Conservation (phyloP, 2,797 vertebrate genomes). For the Erithacus rubecula region DNA sequence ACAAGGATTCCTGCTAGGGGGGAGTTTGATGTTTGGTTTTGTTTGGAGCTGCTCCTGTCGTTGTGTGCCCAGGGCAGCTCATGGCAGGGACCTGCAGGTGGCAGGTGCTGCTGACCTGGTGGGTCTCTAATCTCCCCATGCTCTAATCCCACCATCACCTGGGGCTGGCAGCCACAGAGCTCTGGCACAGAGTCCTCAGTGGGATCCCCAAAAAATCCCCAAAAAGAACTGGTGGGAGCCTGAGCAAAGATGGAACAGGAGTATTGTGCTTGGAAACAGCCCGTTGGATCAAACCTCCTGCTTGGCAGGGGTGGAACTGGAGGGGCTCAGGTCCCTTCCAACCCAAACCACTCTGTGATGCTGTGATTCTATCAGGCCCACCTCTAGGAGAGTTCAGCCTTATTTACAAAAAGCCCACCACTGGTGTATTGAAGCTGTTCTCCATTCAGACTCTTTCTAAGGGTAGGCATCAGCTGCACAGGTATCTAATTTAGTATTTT, state of each 20-base stretch:
- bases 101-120: not conserved
- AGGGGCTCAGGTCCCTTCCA: not conserved
- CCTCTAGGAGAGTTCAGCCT: not conserved
- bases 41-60: not conserved
- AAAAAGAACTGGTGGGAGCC: not conserved
- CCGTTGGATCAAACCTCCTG: not conserved
- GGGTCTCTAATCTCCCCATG: not conserved
- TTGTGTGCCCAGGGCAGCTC: not conserved
- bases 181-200: not conserved
- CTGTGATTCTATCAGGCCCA: not conserved
- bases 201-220: not conserved
- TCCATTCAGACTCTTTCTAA: not conserved
- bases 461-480: not conserved
- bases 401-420: not conserved
- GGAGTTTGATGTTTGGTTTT: not conserved
- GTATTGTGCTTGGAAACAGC: not conserved
- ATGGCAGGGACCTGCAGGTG: not conserved
- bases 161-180: not conserved
- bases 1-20: not conserved
- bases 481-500: not conserved
- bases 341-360: not conserved
- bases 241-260: not conserved
- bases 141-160: fast-evolving
- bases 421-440: not conserved
- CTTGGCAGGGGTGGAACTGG: not conserved